Percentiles rank a stretch among this genome's conserved stretches.
phyloP scores from a whole-genome alignment of 92 coral and sea anemone genomes.

The Epizoanthus ramosus region DNA sequence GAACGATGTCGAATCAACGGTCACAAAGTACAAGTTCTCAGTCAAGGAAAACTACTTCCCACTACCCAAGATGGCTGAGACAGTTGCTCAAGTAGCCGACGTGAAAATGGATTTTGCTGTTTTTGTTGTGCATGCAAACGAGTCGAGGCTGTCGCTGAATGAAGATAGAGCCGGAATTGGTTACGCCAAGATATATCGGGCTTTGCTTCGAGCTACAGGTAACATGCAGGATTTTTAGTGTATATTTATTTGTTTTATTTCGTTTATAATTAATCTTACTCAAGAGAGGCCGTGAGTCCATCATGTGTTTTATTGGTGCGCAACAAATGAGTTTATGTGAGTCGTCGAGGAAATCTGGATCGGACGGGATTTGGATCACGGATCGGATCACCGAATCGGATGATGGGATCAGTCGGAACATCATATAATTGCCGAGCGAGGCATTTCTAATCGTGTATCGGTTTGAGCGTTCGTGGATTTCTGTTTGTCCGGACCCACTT shows the following conservation, averaged over 20 bases:
- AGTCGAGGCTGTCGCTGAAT: slow-evolving; percentile 62
- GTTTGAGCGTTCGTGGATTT: no score
- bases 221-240: neutral
- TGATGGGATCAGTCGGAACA: no score
- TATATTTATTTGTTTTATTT: neutral
- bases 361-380: no score
- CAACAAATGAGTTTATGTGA: no score
- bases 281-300: no score
- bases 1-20: slow-evolving; percentile 27
- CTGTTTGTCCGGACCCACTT: no score
- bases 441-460: no score
- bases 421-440: no score
- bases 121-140: slow-evolving; percentile 71
- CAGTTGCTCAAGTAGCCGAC: slow-evolving; percentile 1
- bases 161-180: slow-evolving; percentile 69
- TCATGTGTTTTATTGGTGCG: no score
- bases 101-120: slow-evolving; percentile 59
- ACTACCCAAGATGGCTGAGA: slow-evolving; percentile 45
- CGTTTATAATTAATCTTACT: no score
- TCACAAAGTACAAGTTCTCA: slow-evolving; percentile 17
- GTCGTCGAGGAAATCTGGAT: no score
- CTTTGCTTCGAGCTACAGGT: slow-evolving; percentile 50
- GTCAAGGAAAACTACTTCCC: slow-evolving; percentile 35
- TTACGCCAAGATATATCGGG: slow-evolving; percentile 56
- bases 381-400: no score